Base-by-base conservation (phyloP, 2,888 invertebrate genomes). In the Meta bourneti region DNA sequence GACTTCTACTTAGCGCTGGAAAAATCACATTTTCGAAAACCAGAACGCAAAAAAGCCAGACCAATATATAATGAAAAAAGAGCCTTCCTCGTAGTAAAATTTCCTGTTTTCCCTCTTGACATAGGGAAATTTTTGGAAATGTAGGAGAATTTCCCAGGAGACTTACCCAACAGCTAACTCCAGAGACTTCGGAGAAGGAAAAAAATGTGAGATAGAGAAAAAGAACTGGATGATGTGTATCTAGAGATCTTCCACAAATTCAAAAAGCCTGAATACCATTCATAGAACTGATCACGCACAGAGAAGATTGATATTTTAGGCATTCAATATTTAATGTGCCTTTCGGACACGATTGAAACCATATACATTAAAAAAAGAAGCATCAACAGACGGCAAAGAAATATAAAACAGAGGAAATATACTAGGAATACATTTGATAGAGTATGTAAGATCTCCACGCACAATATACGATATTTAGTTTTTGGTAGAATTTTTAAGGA, bases 41-140 rank as follows among this genome's bases (percentile, higher is more conserved):
- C 71, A 70, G 83, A 81, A 77, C 51, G 52, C 52, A 16, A 16
- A 20, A 77, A 82, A 86, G 70, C 71, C 77, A 72, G 69, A 75
- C 19, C 83, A 49, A 7, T 52, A 19, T 19, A 49, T 61, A 19
- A 61, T 20, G 20, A 72, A 86, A 78, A 84, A 19, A n/a, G 51
- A 19, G 71, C 34, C 49, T 75, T 75, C 81, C 54, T 87, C 82
- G 71, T 91, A 91, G 82, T 86, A 91, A 91, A 91, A 91, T 86
- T 91, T 86, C 61, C 81, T 91, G 91, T 77, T 91, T 90, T 69
- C 77, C 78, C 34, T 54, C 70, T 11, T 20, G 77, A 70, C 61
- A 70, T 81, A 88, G 88, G 88, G 88, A 88, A 88, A 90, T 90
- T 88, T 91, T 75, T 83, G 77, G 72, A 34, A 70, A 86, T 79